Percentiles rank a stretch among this genome's conserved stretches.
Evolutionary conservation across 2,797 vertebrate species (phyloP).

Genomic region (Prionace glauca): DNA sequence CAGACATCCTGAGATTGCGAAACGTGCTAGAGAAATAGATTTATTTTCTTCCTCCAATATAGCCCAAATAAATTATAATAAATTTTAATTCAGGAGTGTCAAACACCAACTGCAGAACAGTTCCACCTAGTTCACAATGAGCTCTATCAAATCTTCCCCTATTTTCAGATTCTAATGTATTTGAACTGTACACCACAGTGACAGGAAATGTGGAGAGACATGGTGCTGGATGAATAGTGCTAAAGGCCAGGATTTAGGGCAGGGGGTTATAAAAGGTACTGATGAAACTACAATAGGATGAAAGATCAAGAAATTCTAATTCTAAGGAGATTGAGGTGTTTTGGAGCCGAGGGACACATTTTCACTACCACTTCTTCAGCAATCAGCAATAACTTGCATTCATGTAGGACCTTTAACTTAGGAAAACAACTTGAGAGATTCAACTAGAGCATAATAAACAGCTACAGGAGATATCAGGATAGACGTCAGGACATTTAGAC

Average conservation of each 20-base stretch:
- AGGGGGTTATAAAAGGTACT: no score
- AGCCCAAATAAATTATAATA: not conserved
- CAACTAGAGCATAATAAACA: not conserved
- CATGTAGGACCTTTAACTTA: not conserved
- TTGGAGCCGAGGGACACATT: not conserved
- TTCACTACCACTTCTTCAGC: no score
- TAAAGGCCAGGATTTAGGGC: no score
- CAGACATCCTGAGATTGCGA: not conserved
- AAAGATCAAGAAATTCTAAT: no score
- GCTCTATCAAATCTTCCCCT: not conserved
- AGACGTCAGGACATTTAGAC: no score
- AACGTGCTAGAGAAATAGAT: not conserved
- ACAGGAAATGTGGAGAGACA: no score
- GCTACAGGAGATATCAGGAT: not conserved
- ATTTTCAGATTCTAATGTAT: not conserved
- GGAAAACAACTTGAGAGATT: not conserved
- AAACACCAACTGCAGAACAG: not conserved
- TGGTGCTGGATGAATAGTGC: no score
- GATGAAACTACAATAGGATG: no score
- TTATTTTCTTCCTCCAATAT: not conserved
- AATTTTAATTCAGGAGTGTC: not conserved
- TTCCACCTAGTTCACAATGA: not conserved
- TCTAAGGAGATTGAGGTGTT: not conserved
- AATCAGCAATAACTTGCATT: not conserved
- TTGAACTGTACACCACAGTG: no score